Base-by-base conservation (phyloP, 2,797 vertebrate species). In the Chromis chromis region DNA sequence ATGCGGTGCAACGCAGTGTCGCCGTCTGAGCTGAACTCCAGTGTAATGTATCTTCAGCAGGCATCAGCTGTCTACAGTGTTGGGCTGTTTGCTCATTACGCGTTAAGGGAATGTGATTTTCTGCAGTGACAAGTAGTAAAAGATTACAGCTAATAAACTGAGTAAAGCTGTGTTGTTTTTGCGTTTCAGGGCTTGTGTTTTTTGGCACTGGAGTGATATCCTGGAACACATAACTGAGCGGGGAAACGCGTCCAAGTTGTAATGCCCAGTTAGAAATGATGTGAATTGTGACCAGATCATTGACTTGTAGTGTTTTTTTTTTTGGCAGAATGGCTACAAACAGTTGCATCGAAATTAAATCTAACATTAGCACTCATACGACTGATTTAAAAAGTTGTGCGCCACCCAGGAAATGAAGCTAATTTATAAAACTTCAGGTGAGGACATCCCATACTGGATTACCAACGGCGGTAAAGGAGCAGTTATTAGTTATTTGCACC, bases 1-100 rank as follows among this genome's bases (percentile, higher is more conserved):
- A 70, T 65, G 33, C 3, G 61, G 62, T 72, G 70, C 68, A 78
- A 80, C 19, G 50, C 72, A 62, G 3, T 48, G 59, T 67, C 4
- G 9, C 60, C 21, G 31, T 67, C 36, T 22, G 25, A 44, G 54
- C 44, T 55, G 50, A 74, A 75, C 36, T 53, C 21, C 56, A 27
- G 28, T 22, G 44, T 16, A 1, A 16, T 48, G 39, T 58, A 24
- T 70, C 55, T 72, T 57, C 13, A 60, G 39, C 3, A 19, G 40
- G 28, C 16, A 62, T 62, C 66, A 62, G 46, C 22, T 49, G 46
- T 65, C 62, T 36, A 39, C 36, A 48, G 36, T 12, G 9, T 8
- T 46, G 27, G 19, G 2, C 16, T 12, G 3, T n/a, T n/a, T 28
- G 19, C 0, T 4, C 27, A 44, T 28, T 33, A 33, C 57, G 21